These are phyloP conservation scores for Subanguina moxae DNA, from an alignment of 1,140 invertebrate genomes.

Conservation along the genomic window DNA sequence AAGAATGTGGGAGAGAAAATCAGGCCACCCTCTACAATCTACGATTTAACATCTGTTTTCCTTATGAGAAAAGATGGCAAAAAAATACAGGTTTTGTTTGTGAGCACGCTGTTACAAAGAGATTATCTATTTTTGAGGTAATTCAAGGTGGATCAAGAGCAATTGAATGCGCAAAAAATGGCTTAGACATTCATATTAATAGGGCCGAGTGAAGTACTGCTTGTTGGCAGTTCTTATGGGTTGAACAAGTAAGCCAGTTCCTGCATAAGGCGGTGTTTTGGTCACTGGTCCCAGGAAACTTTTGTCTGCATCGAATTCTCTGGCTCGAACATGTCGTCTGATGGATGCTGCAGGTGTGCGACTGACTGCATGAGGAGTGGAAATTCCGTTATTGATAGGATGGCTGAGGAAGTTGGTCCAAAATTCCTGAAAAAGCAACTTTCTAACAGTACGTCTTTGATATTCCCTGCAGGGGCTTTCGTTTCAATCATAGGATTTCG, in stretches of 20 bases:
- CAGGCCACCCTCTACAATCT: no score
- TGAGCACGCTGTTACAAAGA: no score
- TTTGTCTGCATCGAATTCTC: conserved; percentile 3
- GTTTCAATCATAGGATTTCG: no score
- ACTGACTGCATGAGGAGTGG: neutral
- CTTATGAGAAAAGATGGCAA: no score
- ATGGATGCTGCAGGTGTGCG: neutral
- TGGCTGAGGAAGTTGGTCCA: neutral
- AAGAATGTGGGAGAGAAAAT: no score
- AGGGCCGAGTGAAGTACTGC: neutral
- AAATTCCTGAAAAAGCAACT: conserved; percentile 2
- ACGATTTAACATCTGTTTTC: no score
- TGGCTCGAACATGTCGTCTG: neutral
- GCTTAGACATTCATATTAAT: neutral
- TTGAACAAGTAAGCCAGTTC: neutral
- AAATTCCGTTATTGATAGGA: neutral
- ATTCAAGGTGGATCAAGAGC: no score
- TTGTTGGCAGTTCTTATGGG: neutral
- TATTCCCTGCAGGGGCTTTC: no score
- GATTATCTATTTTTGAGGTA: no score
- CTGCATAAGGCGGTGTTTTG: neutral
- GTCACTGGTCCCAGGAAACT: neutral
- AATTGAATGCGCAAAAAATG: no score
- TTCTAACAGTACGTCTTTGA: no score
- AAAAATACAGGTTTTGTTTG: no score